phyloP scores from a whole-genome alignment of 2,797 vertebrate species.

The Lacerta viridis region DNA sequence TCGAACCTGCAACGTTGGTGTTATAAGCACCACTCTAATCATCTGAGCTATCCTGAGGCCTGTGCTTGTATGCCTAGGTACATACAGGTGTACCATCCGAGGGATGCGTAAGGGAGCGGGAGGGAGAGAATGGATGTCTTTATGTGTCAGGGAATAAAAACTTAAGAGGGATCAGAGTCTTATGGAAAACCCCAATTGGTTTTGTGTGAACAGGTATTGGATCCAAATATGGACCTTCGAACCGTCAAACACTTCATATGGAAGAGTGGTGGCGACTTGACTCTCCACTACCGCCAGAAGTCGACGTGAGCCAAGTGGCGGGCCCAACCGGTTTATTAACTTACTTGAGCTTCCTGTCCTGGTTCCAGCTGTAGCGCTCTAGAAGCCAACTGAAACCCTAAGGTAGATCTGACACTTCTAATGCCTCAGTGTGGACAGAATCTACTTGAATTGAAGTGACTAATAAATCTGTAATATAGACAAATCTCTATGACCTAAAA shows the following conservation, averaged over 20 bases:
- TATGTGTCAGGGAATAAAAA: neutral
- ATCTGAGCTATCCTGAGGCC: no score
- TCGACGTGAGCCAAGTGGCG: conserved; percentile 89
- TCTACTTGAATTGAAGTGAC: conserved; percentile 77
- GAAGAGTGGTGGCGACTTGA: conserved; percentile 99
- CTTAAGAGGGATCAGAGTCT: neutral
- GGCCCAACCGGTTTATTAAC: conserved; percentile 26
- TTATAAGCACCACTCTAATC: no score
- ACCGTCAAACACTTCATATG: conserved; percentile 99
- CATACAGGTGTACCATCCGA: no score
- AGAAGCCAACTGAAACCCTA: conserved; percentile 82
- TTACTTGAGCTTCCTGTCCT: conserved; percentile 71
- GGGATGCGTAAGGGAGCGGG: no score
- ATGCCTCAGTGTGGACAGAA: conserved; percentile 73
- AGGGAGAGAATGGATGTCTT: neutral
- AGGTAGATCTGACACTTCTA: conserved; percentile 77
- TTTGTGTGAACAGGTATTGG: conserved; percentile 87
- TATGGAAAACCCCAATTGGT: neutral
- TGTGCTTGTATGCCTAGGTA: no score
- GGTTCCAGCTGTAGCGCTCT: conserved; percentile 80
- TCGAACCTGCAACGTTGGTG: no score
- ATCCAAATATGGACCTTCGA: conserved; percentile 99
- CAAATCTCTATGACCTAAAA: conserved; percentile 75
- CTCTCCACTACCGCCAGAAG: conserved; percentile 98
- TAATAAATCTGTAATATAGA: conserved; percentile 83